These are phyloP conservation scores for Pogonocherus hispidulus DNA, from an alignment of 2,888 invertebrate genomes.

Conservation along the genomic window DNA sequence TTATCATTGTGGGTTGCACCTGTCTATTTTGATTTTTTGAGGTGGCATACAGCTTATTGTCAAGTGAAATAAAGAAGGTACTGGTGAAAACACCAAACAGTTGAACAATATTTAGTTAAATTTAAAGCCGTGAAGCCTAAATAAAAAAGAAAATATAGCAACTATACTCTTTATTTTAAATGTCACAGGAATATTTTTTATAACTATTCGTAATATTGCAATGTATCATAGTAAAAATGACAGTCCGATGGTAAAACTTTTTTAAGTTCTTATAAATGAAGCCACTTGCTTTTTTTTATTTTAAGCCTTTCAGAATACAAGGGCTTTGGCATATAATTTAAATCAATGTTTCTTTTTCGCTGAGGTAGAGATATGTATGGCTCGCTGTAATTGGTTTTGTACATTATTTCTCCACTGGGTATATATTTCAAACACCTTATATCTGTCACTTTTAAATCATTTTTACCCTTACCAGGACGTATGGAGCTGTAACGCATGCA, in stretches of 20 bases:
- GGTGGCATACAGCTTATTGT: too few species aligned
- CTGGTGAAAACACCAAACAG: too few species aligned
- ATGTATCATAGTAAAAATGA: constrained; percentile 25
- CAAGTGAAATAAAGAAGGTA: too few species aligned
- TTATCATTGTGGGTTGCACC: not conserved
- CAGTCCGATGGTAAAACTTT: constrained; percentile 20
- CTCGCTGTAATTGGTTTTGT: too few species aligned
- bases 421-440: constrained; percentile 1
- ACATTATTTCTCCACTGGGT: not conserved
- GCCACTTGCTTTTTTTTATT: constrained; percentile 22
- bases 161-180: too few species aligned
- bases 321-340: too few species aligned
- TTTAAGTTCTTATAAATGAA: constrained; percentile 26
- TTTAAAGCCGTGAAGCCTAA: too few species aligned
- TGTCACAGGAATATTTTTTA: too few species aligned
- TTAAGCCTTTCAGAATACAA: constrained; percentile 21
- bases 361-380: too few species aligned
- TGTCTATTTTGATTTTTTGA: constrained; percentile 6
- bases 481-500: constrained; percentile 18
- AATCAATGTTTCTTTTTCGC: too few species aligned
- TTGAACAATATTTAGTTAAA: too few species aligned
- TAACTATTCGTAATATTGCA: not conserved
- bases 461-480: constrained; percentile 8
- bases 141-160: too few species aligned
- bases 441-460: constrained; percentile 21